Evolutionary conservation across 2,888 invertebrate genomes (phyloP).

Genomic region (Gymnosoma rotundatum): DNA sequence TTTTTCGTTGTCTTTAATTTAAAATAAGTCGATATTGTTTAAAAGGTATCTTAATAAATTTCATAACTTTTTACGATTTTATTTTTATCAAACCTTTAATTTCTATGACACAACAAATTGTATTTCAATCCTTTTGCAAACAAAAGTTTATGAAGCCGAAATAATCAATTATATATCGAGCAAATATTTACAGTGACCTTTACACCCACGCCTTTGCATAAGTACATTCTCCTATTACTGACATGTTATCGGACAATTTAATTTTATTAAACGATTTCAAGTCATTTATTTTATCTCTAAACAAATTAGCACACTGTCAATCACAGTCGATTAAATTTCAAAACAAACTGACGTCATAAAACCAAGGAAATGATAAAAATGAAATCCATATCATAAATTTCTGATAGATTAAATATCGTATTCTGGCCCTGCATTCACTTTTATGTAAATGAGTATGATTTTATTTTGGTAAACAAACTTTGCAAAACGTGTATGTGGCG

Average conservation of each 20-base stretch:
- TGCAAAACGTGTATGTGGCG: neutral
- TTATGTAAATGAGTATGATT: too few species aligned
- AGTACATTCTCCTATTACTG: neutral
- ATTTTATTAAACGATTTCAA: constrained; percentile 60
- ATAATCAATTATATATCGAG: constrained; percentile 22
- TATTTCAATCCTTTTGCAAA: too few species aligned
- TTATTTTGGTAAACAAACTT: too few species aligned
- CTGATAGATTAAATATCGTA: neutral
- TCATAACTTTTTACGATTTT: too few species aligned
- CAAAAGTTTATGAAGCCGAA: constrained; percentile 8
- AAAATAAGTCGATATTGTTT: too few species aligned
- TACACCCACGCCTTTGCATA: neutral
- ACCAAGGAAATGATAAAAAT: neutral
- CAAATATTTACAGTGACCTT: constrained; percentile 24
- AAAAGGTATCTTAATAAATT: too few species aligned
- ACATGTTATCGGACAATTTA: constrained; percentile 40
- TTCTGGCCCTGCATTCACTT: neutral
- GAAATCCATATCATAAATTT: constrained; percentile 1
- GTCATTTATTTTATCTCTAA: constrained; percentile 53
- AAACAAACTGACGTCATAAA: constrained; percentile 54
- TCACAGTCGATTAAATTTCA: constrained; percentile 61
- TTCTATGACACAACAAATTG: too few species aligned
- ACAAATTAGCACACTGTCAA: constrained; percentile 62
- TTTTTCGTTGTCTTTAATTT: too few species aligned
- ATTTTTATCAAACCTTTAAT: too few species aligned